Conservation (phyloP, 1,140 invertebrate species). For the Bursaphelenchus mucronatus region DNA sequence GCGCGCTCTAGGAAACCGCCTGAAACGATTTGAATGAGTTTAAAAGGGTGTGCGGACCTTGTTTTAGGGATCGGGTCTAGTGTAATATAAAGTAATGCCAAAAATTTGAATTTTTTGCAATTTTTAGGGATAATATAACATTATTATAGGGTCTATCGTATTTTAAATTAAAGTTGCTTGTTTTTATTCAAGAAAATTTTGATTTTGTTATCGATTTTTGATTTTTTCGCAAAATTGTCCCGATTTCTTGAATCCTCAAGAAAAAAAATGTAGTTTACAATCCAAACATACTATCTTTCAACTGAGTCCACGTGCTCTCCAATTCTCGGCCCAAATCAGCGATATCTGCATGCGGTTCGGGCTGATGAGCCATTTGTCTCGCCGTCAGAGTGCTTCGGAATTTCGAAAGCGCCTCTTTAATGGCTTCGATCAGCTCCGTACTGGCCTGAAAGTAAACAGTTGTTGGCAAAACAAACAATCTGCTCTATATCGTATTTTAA, state of each 20-base stretch:
- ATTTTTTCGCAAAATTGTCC: too few species aligned
- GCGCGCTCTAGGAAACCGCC: slow-evolving; percentile 10
- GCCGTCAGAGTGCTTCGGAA: slow-evolving; percentile 8
- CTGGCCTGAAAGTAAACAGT: slow-evolving; percentile 16
- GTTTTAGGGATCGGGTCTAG: not conserved
- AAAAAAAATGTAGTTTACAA: too few species aligned
- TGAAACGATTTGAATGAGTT: not conserved
- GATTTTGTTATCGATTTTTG: too few species aligned
- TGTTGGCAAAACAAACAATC: not conserved
- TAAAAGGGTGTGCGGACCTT: not conserved
- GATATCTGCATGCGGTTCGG: not conserved
- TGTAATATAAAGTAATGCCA: too few species aligned
- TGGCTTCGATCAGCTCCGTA: slow-evolving; percentile 18
- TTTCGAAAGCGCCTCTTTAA: slow-evolving; percentile 12
- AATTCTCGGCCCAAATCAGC: not conserved
- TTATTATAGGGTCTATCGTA: too few species aligned
- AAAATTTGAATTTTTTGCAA: too few species aligned
- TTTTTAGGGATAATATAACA: too few species aligned
- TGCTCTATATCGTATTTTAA: not conserved
- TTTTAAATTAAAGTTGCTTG: too few species aligned
- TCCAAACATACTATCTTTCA: slow-evolving; percentile 2
- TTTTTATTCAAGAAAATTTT: too few species aligned
- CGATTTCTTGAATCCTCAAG: too few species aligned
- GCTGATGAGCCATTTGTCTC: not conserved
- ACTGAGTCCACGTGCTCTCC: not conserved